Conservation (phyloP, 2,113 vertebrate genomes). For the Phoxinus phoxinus region DNA sequence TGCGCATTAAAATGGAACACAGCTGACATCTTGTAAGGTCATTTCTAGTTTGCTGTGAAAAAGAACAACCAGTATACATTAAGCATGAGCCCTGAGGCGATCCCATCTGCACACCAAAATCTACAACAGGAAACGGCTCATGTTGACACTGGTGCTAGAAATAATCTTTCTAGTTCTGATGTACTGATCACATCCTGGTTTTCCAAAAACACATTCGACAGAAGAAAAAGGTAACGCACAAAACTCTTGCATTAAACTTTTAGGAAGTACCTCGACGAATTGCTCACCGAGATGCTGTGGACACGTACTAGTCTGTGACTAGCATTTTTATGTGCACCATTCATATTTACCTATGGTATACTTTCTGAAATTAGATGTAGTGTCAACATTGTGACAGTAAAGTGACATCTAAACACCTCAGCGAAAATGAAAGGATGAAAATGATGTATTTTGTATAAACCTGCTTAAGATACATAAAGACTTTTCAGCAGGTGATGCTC, state of each 20-base stretch:
- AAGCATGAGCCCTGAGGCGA: conserved; percentile 22
- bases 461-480: not conserved
- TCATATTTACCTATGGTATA: not conserved
- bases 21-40: conserved; percentile 55
- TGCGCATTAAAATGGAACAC: conserved; percentile 50
- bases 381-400: not conserved
- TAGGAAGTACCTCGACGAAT: not conserved
- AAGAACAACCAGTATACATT: conserved; percentile 33
- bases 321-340: not conserved
- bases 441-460: not conserved
- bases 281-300: not conserved
- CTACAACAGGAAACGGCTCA: conserved; percentile 1
- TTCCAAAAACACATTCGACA: not conserved
- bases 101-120: not conserved
- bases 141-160: not conserved
- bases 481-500: not conserved
- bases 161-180: not conserved
- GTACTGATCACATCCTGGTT: conserved; percentile 15
- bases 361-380: not conserved
- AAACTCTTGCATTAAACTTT: not conserved
- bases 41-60: conserved; percentile 25
- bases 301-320: not conserved
- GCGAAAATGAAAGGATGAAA: not conserved
- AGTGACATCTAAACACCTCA: not conserved
- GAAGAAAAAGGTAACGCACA: not conserved